Evolutionary conservation across 1,140 invertebrate genomes (phyloP).

Genomic region (Tenebrio molitor): DNA sequence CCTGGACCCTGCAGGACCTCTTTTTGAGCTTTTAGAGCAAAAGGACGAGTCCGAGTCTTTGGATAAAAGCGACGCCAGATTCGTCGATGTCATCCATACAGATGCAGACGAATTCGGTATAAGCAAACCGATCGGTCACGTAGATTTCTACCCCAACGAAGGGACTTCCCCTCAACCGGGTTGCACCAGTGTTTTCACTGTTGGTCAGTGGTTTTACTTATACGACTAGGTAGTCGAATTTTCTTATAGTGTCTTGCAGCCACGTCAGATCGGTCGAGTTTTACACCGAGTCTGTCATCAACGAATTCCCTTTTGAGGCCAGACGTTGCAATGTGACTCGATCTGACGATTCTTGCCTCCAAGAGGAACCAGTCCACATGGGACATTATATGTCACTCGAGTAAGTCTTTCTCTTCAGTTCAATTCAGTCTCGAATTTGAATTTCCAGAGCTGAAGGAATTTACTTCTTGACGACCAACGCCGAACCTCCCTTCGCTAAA

Average conservation of each 20-base stretch:
- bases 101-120: constrained; percentile 70
- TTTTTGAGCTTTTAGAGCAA: constrained; percentile 68
- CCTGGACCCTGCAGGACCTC: constrained; percentile 72
- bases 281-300: constrained; percentile 47
- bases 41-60: constrained; percentile 52
- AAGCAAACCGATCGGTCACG: constrained; percentile 68
- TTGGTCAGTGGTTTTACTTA: background rate
- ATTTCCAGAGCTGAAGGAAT: constrained; percentile 42
- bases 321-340: constrained; percentile 7
- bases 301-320: constrained; percentile 23
- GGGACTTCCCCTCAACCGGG: constrained; percentile 53
- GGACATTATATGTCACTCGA: constrained; percentile 44
- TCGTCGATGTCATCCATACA: constrained; percentile 80
- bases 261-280: constrained; percentile 45
- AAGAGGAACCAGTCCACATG: constrained; percentile 45
- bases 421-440: too few species aligned
- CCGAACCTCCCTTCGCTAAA: constrained; percentile 39
- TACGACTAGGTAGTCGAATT: background rate
- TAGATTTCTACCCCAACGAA: constrained; percentile 71
- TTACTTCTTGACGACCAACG: constrained; percentile 43
- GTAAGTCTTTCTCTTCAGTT: constrained; percentile 46
- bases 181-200: constrained; percentile 27
- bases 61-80: constrained; percentile 70
- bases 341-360: constrained; percentile 17
- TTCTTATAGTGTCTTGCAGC: constrained; percentile 48